Evolutionary conservation across 2,113 vertebrate species (phyloP).

Genomic region (Chascanopsetta lugubris): DNA sequence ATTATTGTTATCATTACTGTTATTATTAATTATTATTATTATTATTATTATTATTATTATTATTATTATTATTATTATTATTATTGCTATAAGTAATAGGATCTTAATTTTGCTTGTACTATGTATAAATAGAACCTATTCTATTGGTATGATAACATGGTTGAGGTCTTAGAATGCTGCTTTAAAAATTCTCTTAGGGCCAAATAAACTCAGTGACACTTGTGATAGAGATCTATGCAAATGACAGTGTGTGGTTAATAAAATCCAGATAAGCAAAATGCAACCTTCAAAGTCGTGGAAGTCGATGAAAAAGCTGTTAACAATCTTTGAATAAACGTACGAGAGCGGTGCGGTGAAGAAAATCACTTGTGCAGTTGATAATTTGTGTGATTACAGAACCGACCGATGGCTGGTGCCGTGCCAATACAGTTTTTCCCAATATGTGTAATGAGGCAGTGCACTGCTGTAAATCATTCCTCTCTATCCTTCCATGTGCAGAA

Average conservation of each 20-base stretch:
- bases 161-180: conserved; percentile 3
- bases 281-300: conserved; percentile 63
- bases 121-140: conserved; percentile 8
- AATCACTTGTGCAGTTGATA: conserved; percentile 2
- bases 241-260: conserved; percentile 50
- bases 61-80: no score
- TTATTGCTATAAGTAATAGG: no score
- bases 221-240: conserved; percentile 67
- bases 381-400: conserved; percentile 29
- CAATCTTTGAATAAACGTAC: neutral
- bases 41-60: no score
- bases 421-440: conserved; percentile 7
- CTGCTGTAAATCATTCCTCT: conserved; percentile 4
- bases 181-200: conserved; percentile 36
- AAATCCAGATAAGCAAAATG: conserved; percentile 61
- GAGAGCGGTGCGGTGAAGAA: neutral
- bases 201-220: conserved; percentile 36
- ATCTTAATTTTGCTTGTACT: no score
- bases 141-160: conserved; percentile 19
- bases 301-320: conserved; percentile 55
- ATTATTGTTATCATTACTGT: no score
- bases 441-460: conserved; percentile 4
- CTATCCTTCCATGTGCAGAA: neutral
- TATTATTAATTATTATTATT: no score
- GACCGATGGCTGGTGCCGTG: neutral